Evolutionary conservation across 2,797 vertebrate genomes (phyloP), one percentile per base, ranked within the genome.

Genomic region (Amblyopsis hoosieri): DNA sequence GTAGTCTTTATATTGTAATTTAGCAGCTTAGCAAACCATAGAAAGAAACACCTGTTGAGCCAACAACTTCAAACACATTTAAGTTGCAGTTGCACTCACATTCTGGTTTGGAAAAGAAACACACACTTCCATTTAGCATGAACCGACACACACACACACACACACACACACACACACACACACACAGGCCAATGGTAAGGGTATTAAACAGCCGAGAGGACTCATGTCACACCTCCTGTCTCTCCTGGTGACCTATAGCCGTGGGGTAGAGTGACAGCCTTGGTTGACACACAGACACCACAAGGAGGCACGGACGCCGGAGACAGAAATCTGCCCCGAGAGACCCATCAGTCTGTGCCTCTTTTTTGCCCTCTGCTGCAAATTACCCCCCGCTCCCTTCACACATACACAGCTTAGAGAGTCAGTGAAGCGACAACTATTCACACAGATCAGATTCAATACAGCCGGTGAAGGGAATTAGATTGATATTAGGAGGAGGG

Each of bases 271-370:
- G 79, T 82, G 81, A 86, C 86, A 88, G 89, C 72, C 86, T 66
- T 67, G 78, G 79, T 78, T 85, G 81, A 91, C 80, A 81, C 64
- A 53, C 78, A 75, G 82, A 84, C 84, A 89, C 85, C 69, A 58
- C 72, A 62, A 87, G 84, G 87, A 83, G 86, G 88, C 85, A 79
- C 76, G 42, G 71, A 61, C 55, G n/a, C 65, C 76, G 70, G 73
- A 75, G 78, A 86, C 85, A 85, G 75, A 85, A 83, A 85, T 86
- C 72, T 74, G 68, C 85, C 84, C 78, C 82, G 57, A 64, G 83
- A 76, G 85, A 85, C 72, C 82, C 82, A 87, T 86, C 88, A 83
- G 81, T 86, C 81, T 73, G 74, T 76, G 78, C 78, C 72, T 81
- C 74, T 84, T 85, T 81, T 72, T 84, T 85, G 81, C 75, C 61